These are phyloP conservation scores for Ochropacha duplaris DNA, from an alignment of 2,888 invertebrate species.

Conservation along the genomic window DNA sequence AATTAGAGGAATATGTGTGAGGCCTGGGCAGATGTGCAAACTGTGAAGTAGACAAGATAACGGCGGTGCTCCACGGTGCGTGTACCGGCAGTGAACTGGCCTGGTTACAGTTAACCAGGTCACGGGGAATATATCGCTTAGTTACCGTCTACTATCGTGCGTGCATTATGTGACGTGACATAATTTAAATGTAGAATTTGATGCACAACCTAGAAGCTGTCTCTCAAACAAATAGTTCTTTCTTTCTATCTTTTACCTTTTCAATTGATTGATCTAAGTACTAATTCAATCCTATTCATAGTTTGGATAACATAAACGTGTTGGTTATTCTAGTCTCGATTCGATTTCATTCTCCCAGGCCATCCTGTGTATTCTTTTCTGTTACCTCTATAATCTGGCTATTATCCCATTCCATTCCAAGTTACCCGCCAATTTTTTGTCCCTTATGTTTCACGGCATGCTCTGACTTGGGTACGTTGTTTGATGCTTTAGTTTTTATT, in stretches of 20 bases:
- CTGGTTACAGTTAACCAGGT: conserved; percentile 55
- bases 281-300: no score
- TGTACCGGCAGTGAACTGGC: conserved; percentile 35
- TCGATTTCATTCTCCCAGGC: background rate
- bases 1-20: background rate
- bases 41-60: conserved; percentile 43
- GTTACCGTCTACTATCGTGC: conserved; percentile 31
- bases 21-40: conserved; percentile 23
- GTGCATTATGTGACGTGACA: conserved; percentile 50
- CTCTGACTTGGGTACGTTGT: no score
- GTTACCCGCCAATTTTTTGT: background rate
- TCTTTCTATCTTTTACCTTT: background rate
- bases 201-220: background rate
- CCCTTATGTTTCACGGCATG: background rate
- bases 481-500: background rate
- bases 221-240: background rate
- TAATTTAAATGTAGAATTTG: conserved; percentile 44
- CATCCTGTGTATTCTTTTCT: background rate
- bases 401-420: background rate
- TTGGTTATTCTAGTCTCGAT: background rate
- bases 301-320: background rate
- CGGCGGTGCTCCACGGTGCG: conserved; percentile 21
- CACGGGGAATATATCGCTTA: conserved; percentile 45
- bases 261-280: no score
- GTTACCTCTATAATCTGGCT: background rate